Base-by-base conservation (phyloP, 2,113 vertebrate species). In the Halichoerus grypus region DNA sequence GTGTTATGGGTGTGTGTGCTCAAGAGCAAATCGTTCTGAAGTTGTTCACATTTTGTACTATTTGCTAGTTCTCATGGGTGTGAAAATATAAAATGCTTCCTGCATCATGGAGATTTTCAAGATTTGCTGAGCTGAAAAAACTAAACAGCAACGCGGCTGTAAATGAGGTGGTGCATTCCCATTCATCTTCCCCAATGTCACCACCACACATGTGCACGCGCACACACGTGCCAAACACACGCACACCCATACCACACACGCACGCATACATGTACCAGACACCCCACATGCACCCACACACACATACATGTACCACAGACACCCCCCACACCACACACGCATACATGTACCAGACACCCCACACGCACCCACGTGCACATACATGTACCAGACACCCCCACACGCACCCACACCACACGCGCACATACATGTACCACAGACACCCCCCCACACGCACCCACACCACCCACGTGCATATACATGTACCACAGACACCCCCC, bases 1-100 rank as follows among this genome's bases (percentile, higher is more conserved):
- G 42, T 86, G 4, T 26, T 92, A 91, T 12, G 59, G 72, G 28
- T 8, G 19, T 46, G 46, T 46, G 8, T 46, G 46, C 46, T 46
- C 46, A 94, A 96, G 59, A 77, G 33, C 89, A 67, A 91, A 87
- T 85, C 10, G 51, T 57, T 94, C 31, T 63, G 7, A 95, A 88
- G 49, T n/a, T 74, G 77, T 90, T 84, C 71, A 55, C 3, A 49
- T 63, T 82, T 51, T 93, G n/a, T 55, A 74, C 51, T 51, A 65
- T 18, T 80, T n/a, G 36, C 21, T 96, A 91, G 57, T 71, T 95
- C 28, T 76, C 19, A 76, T 3, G 22, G 55, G n/a, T 28, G 49
- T 31, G 5, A 49, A 67, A 39, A 46, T 65, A 85, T 22, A 76
- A 93, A 92, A 51, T 21, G 39, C 36, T 88, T n/a, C 39, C 18